Evolutionary conservation across 23 tunicate genomes (phyloP).

Genomic region (Ascidia mentula): DNA sequence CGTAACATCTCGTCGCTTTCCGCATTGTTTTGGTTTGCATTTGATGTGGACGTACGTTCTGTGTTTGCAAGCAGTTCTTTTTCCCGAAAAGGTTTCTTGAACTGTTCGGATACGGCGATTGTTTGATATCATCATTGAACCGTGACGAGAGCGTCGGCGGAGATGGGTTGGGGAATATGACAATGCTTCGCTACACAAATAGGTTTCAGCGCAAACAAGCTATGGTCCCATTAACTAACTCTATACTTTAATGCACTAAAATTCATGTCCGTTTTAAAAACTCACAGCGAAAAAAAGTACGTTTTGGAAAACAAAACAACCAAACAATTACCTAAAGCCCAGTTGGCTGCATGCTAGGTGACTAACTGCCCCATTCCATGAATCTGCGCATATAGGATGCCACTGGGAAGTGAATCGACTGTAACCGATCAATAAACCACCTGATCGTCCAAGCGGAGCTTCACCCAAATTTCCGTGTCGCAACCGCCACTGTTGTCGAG

Average conservation of each 20-base stretch:
- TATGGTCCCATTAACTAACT: too few species aligned
- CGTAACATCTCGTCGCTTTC: conserved; percentile 34
- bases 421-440: conserved; percentile 43
- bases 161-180: neutral
- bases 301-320: neutral
- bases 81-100: conserved; percentile 31
- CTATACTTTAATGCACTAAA: neutral
- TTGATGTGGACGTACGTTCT: conserved; percentile 36
- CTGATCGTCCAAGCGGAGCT: neutral
- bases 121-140: conserved; percentile 4
- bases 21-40: conserved; percentile 50
- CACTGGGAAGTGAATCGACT: conserved; percentile 27
- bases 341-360: conserved; percentile 70
- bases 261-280: too few species aligned
- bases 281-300: neutral
- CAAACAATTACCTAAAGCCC: conserved; percentile 37
- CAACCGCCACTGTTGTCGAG: conserved; percentile 3
- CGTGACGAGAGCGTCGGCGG: conserved; percentile 19
- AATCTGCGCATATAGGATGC: conserved; percentile 62
- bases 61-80: conserved; percentile 13
- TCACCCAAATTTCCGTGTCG: neutral
- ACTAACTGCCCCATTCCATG: conserved; percentile 48
- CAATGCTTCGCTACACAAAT: conserved; percentile 14
- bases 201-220: too few species aligned
- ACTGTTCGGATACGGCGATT: conserved; percentile 30